A percentile compares a stretch with the other conserved stretches of the same genome.
These are phyloP conservation scores for Mimumesa dahlbomi DNA, from an alignment of 2,888 invertebrate genomes.

Conservation along the genomic window DNA sequence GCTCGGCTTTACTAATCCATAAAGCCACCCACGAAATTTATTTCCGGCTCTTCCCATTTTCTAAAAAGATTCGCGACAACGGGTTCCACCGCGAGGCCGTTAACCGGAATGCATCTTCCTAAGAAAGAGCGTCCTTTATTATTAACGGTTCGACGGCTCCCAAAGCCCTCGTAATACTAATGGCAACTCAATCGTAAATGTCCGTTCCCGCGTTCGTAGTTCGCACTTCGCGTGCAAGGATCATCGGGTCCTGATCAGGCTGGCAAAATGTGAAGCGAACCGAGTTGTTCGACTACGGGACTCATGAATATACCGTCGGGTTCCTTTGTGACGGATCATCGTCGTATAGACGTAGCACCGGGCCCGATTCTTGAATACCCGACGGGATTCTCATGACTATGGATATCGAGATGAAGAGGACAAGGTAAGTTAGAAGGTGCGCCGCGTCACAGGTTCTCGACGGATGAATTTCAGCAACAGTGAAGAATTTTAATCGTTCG, in stretches of 20 bases:
- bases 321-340: constrained; percentile 20
- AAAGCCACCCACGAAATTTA: no score
- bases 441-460: neutral
- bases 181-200: constrained; percentile 1
- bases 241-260: neutral
- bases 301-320: constrained; percentile 46
- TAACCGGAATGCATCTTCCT: no score
- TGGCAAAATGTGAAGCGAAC: constrained; percentile 24
- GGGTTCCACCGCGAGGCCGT: no score
- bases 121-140: no score
- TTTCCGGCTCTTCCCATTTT: no score
- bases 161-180: constrained; percentile 3
- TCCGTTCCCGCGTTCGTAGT: constrained; percentile 4
- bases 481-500: constrained; percentile 54
- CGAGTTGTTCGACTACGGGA: constrained; percentile 24
- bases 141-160: neutral
- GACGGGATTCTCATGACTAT: constrained; percentile 30
- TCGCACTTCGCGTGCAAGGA: constrained; percentile 8
- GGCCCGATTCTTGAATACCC: constrained; percentile 1
- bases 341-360: constrained; percentile 8
- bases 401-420: constrained; percentile 9
- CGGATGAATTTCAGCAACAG: constrained; percentile 39
- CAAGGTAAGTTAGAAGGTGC: constrained; percentile 19
- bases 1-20: no score
- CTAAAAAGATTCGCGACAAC: no score